phyloP scores from a whole-genome alignment of 2,888 invertebrate species.

The Unio delphinus region DNA sequence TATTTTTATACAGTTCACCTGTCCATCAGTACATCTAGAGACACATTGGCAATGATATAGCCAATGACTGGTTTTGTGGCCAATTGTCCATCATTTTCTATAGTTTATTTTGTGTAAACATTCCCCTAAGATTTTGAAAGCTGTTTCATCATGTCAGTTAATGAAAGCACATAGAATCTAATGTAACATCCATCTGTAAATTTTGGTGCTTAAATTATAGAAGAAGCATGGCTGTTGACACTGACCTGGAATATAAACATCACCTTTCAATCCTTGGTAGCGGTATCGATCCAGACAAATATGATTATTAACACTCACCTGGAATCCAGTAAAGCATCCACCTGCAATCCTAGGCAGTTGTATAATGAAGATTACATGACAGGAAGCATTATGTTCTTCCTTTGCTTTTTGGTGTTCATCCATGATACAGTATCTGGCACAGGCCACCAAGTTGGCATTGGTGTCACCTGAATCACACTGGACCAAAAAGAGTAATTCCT shows the following conservation, averaged over 20 bases:
- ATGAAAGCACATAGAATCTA: no score
- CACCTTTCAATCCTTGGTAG: conserved; percentile 49
- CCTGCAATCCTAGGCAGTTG: conserved; percentile 59
- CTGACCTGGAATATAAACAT: conserved; percentile 52
- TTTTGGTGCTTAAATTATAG: no score
- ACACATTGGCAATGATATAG: no score
- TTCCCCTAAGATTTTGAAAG: no score
- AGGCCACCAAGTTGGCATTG: conserved; percentile 59
- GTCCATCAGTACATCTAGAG: no score
- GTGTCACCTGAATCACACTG: conserved; percentile 65
- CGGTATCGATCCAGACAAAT: conserved; percentile 50
- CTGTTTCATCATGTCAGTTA: no score
- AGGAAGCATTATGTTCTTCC: conserved; percentile 18
- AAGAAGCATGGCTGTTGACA: no score
- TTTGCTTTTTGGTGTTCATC: conserved; percentile 45
- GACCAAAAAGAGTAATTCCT: conserved; percentile 25
- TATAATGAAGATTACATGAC: conserved; percentile 57
- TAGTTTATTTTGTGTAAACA: no score
- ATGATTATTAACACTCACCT: conserved; percentile 39
- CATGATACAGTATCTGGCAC: conserved; percentile 61
- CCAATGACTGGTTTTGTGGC: no score
- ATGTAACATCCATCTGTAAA: no score
- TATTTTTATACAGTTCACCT: no score
- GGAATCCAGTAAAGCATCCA: conserved; percentile 61
- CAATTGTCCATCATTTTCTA: no score